Percentiles rank a stretch among this genome's conserved stretches.
Evolutionary conservation across 2,113 vertebrate genomes (phyloP).

Genomic region (Salvelinus alpinus): DNA sequence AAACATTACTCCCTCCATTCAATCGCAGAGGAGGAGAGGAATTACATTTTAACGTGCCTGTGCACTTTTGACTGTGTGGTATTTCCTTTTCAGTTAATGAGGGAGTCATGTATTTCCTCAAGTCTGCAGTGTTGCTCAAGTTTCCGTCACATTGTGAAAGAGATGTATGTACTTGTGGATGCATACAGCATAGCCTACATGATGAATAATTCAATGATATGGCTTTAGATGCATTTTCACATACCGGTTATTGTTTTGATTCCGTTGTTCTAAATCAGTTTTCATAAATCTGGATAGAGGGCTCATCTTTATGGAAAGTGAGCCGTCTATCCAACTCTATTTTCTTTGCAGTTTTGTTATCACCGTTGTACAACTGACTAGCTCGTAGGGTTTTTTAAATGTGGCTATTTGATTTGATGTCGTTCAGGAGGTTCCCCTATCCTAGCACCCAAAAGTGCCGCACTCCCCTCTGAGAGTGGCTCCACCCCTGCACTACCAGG

Average conservation of each 20-base stretch:
- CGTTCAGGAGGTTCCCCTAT: conserved; percentile 73
- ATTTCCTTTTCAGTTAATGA: neutral
- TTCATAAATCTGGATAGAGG: too few species aligned
- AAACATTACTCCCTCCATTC: neutral
- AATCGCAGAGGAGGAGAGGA: neutral
- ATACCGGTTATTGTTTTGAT: too few species aligned
- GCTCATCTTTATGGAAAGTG: too few species aligned
- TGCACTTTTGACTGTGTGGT: neutral
- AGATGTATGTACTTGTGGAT: too few species aligned
- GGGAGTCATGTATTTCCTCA: neutral
- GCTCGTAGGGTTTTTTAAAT: neutral
- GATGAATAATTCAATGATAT: too few species aligned
- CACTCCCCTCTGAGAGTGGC: conserved; percentile 58
- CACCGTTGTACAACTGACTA: neutral
- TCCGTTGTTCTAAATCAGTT: too few species aligned
- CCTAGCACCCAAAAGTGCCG: conserved; percentile 68
- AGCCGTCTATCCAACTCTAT: too few species aligned
- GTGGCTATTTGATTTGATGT: neutral
- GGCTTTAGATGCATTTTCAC: too few species aligned
- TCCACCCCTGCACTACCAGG: conserved; percentile 14
- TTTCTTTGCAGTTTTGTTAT: too few species aligned
- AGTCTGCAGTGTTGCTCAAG: neutral
- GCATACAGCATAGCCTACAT: too few species aligned
- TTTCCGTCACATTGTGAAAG: too few species aligned
- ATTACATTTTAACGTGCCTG: neutral